These are phyloP conservation scores for Volucella inanis DNA, from an alignment of 2,888 invertebrate genomes.

Conservation along the genomic window DNA sequence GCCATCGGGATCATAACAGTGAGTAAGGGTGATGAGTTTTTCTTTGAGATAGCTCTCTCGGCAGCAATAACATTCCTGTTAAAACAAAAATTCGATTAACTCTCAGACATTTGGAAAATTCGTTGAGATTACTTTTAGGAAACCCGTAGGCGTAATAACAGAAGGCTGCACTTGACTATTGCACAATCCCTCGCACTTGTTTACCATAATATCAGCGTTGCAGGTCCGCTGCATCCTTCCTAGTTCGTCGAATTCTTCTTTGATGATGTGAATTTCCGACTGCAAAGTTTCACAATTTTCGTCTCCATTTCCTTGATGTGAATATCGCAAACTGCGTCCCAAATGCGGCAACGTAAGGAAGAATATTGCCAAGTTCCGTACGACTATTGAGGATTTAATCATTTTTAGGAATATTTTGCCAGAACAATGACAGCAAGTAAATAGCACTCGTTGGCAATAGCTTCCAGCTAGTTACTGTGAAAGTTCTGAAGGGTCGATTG, in stretches of 20 bases:
- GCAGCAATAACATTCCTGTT: constrained; percentile 94
- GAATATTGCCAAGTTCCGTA: constrained; percentile 55
- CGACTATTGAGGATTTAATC: constrained; percentile 35
- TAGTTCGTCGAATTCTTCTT: constrained; percentile 95
- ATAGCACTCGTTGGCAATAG: constrained; percentile 12
- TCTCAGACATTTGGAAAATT: not conserved
- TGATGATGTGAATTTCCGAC: constrained; percentile 93
- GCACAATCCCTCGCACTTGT: constrained; percentile 97
- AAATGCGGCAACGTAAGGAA: constrained; percentile 54
- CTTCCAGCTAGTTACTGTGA: constrained; percentile 54
- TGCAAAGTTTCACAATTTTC: constrained; percentile 93
- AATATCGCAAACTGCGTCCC: constrained; percentile 77
- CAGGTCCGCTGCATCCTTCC: constrained; percentile 93
- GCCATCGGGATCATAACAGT: constrained; percentile 95
- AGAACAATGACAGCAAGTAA: constrained; percentile 41
- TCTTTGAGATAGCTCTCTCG: constrained; percentile 93
- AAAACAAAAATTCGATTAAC: constrained; percentile 15
- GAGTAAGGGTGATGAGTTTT: constrained; percentile 89
- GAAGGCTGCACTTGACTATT: constrained; percentile 96
- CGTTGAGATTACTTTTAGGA: constrained; percentile 86
- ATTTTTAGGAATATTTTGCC: constrained; percentile 23
- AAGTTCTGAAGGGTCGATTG: constrained; percentile 4
- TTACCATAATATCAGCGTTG: constrained; percentile 94
- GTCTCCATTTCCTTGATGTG: constrained; percentile 83
- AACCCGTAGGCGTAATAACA: constrained; percentile 93